phyloP scores from a whole-genome alignment of 2,797 vertebrate genomes.

The Sebastes aleutianus region DNA sequence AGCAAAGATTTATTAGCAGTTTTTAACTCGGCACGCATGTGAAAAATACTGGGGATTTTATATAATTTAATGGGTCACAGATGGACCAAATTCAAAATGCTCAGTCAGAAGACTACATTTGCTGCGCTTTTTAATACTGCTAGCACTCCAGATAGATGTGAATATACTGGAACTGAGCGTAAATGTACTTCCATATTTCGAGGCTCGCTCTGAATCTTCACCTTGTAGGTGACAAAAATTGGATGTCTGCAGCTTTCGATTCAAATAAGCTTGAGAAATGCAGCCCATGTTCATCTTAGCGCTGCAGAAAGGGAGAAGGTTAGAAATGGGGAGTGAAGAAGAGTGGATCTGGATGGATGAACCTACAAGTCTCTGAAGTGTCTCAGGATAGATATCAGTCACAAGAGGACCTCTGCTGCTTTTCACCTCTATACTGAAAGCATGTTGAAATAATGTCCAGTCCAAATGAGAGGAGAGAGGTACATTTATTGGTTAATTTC shows the following conservation, averaged over 20 bases:
- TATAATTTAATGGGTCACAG: conserved; percentile 69
- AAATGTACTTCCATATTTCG: conserved; percentile 69
- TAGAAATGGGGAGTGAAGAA: conserved; percentile 17
- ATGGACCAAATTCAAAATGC: conserved; percentile 66
- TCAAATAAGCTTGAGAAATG: conserved; percentile 66
- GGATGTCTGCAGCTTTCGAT: conserved; percentile 58
- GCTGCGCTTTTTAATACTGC: conserved; percentile 68
- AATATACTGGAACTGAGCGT: conserved; percentile 60
- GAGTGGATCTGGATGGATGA: conserved; percentile 15
- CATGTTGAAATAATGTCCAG: conserved; percentile 3
- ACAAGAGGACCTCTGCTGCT: conserved; percentile 4
- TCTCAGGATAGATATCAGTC: conserved; percentile 19
- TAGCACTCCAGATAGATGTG: conserved; percentile 60
- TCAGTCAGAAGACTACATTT: conserved; percentile 70
- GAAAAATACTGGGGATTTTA: conserved; percentile 68
- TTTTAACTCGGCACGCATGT: conserved; percentile 61
- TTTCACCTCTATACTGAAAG: neutral
- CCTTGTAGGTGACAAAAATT: conserved; percentile 65
- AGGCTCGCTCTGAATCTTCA: conserved; percentile 62
- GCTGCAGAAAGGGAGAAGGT: conserved; percentile 16
- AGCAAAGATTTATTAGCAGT: conserved; percentile 67
- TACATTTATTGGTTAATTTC: conserved; percentile 2
- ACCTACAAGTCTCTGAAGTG: neutral
- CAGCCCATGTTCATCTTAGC: conserved; percentile 66
- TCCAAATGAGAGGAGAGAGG: neutral